Base-by-base conservation (phyloP, 2,113 vertebrate species). In the Oreamnos americanus region DNA sequence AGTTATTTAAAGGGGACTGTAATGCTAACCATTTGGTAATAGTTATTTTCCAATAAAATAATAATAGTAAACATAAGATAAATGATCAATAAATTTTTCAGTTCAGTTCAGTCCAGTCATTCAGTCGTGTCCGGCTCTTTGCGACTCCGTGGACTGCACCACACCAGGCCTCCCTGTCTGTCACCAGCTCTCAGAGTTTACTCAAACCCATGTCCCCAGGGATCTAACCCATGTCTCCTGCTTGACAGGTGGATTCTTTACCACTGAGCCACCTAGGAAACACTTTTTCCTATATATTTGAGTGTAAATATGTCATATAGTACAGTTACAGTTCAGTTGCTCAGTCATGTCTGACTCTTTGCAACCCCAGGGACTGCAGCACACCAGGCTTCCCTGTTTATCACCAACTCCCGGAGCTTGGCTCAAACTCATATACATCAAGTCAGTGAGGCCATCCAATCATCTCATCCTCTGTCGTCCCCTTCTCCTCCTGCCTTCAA, bases 11-110 rank as follows among this genome's bases (percentile, higher is more conserved):
- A 85, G 74, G 28, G 43, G 16, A 9, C 15, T 91, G 45, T 39
- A 74, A 21, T 58, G 45, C 16, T 58, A 62, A 9, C 60, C 26
- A 85, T 53, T 53, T 93, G 28, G 87, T 67, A 47, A 57, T 60
- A 33, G 43, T 62, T 93, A 2, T 47, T 67, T 96, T 94, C 89
- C 94, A 45, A 88, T 86, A 92, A 95, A 90, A 76, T 25, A 58
- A 87, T 55, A 83, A 85, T 71, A 83, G 45, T 57, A 92, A 78
- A 64, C 28, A 19, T 58, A 76, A 92, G 60, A 47, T 94, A 89
- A 51, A 19, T 60, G 28, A 79, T 57, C 26, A 81, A 26, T 91
- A 83, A 26, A 6, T 96, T 88, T 14, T 51, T 74, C 19, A 39
- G n/a, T 71, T 71, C 64, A 36, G 19, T 64, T 62, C n/a, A 23